Evolutionary conservation across 1,140 invertebrate genomes (phyloP).

Genomic region (Mercenaria mercenaria): DNA sequence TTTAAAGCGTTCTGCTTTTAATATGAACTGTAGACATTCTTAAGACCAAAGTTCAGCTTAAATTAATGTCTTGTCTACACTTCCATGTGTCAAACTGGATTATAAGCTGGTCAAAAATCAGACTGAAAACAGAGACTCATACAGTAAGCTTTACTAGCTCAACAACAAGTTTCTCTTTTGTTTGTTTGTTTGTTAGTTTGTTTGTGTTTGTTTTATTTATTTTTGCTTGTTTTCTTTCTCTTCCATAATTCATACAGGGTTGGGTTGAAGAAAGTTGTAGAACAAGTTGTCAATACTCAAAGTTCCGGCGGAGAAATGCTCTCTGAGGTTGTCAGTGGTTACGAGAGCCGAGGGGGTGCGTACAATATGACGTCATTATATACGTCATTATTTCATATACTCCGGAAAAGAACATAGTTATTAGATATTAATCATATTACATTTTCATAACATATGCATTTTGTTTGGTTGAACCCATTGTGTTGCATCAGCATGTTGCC

Average conservation of each 20-base stretch:
- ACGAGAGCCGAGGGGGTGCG: slow-evolving; percentile 81
- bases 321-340: slow-evolving; percentile 78
- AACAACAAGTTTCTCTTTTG: too few relatives aligned
- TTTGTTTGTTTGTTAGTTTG: background rate
- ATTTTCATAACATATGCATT: too few relatives aligned
- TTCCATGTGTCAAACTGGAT: too few relatives aligned
- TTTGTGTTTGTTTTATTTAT: background rate
- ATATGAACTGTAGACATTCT: too few relatives aligned
- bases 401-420: background rate
- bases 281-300: slow-evolving; percentile 79
- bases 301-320: slow-evolving; percentile 78
- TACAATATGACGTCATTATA: slow-evolving; percentile 63
- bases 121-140: too few relatives aligned
- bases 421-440: background rate
- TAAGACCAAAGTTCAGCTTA: too few relatives aligned
- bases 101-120: too few relatives aligned
- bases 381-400: background rate
- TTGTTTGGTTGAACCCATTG: background rate
- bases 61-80: too few relatives aligned
- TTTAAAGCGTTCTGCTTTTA: too few relatives aligned
- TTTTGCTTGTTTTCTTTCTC: slow-evolving; percentile 69
- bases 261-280: slow-evolving; percentile 81
- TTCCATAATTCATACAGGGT: slow-evolving; percentile 77
- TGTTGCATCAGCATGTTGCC: background rate
- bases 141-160: too few relatives aligned